These are phyloP conservation scores for Corythoichthys haematopterus DNA, from an alignment of 2,113 vertebrate species.

Conservation along the genomic window DNA sequence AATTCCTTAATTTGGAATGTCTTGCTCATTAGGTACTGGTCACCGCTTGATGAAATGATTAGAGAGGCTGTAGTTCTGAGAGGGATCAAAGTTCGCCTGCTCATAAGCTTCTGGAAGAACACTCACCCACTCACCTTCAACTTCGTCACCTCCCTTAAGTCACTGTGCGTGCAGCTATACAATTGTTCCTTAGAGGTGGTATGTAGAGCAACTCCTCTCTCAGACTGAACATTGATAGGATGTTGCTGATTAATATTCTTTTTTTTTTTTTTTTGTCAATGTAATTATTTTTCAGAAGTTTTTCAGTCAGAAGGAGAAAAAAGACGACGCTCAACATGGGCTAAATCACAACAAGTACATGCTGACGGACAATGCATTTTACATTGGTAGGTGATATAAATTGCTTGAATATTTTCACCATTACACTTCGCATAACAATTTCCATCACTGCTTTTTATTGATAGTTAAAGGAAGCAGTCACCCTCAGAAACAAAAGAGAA, in stretches of 20 bases:
- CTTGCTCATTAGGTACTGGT: constrained; percentile 55
- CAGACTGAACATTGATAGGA: not conserved
- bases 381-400: constrained; percentile 49
- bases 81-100: constrained; percentile 55
- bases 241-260: not conserved
- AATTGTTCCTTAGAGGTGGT: constrained; percentile 68
- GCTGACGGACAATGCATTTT: constrained; percentile 61
- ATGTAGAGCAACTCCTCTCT: not conserved
- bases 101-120: constrained; percentile 64
- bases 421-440: not conserved
- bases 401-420: not conserved
- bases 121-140: constrained; percentile 67
- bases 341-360: constrained; percentile 70
- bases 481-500: not conserved
- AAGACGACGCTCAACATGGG: constrained; percentile 43
- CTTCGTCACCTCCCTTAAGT: constrained; percentile 60
- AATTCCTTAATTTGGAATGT: not conserved
- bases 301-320: constrained; percentile 53
- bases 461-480: not conserved
- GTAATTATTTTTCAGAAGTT: constrained; percentile 42
- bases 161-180: constrained; percentile 54
- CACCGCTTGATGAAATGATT: constrained; percentile 59
- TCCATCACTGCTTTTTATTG: not conserved
- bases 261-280: too few species aligned
- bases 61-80: constrained; percentile 61